Evolutionary conservation across 2,888 invertebrate species (phyloP), one percentile per base, ranked within the genome.

Genomic region (Dichetophora obliterata): DNA sequence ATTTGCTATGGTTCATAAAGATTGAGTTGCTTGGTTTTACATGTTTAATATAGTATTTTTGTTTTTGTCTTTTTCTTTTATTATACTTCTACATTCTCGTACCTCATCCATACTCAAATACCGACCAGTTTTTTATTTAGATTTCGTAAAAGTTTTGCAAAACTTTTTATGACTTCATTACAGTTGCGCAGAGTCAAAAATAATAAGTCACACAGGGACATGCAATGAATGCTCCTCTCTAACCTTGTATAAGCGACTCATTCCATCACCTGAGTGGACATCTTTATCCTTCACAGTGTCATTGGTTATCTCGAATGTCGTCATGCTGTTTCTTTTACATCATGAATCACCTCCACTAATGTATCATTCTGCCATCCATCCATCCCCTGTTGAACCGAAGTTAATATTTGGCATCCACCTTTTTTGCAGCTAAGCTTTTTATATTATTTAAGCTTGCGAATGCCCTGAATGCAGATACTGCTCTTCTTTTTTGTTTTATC

Each of bases 151-250:
- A 83, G 79, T 86, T 85, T 85, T 83, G 82, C 80, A 82, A 84
- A 86, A 86, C 83, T 85, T 85, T 85, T 85, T 86, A 85, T 84
- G 86, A 86, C 86, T 86, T 84, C 78, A 86, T 85, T 85, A 84
- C 27, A 68, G 68, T 68, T 68, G 48, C 50, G 68, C 68, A 68
- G 50, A 22, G 31, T 24, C 63, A 63, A 31, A 63, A 48, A 50
- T 27, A 48, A 68, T 68, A 22, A 63, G 22, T 50, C 6, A 52
- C 48, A 50, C 48, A 24, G 16, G 9, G 31, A 16, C 71, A 19
- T 11, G 14, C 34, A 43, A 59, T 19, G 22, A 16, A 24, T 68
- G 65, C 9, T 11, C 27, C 11, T 59, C 27, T 27, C 5, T 59
- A 9, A 66, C 24, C 43, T 48, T 24, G 22, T 48, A 37, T 22